phyloP scores from a whole-genome alignment of 2,113 vertebrate species.

The Lophochroa leadbeateri region DNA sequence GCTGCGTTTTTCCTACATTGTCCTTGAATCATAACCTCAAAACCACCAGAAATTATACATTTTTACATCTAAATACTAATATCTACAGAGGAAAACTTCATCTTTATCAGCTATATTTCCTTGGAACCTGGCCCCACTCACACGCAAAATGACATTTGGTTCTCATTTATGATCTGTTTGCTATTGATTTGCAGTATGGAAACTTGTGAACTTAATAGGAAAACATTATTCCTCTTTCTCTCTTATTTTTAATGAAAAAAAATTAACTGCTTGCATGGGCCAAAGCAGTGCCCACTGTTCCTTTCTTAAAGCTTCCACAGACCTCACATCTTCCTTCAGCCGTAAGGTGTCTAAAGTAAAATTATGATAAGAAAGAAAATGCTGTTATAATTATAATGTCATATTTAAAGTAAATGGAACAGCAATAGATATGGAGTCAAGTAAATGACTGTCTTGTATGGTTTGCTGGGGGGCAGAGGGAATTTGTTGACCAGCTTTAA shows the following conservation, averaged over 20 bases:
- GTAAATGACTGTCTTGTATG: neutral
- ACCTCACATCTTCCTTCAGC: neutral
- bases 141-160: neutral
- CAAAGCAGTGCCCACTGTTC: neutral
- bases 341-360: neutral
- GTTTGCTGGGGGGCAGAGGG: neutral
- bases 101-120: neutral
- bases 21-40: neutral
- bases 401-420: neutral
- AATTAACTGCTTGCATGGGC: neutral
- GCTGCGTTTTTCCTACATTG: neutral
- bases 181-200: neutral
- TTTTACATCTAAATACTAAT: neutral
- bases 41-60: neutral
- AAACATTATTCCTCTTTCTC: neutral
- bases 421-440: neutral
- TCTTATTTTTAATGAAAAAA: neutral
- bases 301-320: neutral
- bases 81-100: neutral
- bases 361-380: neutral
- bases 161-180: neutral
- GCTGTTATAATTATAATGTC: neutral
- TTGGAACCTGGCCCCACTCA: neutral
- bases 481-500: neutral
- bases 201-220: neutral